Evolutionary conservation across 2,113 vertebrate species (phyloP).

Genomic region (Malurus melanocephalus): DNA sequence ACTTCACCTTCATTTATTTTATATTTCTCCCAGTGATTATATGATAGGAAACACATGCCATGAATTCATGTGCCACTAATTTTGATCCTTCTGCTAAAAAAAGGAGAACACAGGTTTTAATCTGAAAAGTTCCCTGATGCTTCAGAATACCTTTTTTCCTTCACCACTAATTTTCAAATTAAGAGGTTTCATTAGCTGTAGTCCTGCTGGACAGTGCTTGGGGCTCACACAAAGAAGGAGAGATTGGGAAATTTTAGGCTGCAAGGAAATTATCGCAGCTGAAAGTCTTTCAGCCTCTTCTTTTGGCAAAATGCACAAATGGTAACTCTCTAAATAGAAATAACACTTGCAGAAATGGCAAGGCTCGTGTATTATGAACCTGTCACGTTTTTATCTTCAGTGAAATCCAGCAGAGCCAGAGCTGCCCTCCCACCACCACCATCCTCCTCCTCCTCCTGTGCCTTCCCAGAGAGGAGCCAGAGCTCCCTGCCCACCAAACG

Average conservation of each 20-base stretch:
- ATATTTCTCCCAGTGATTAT: neutral
- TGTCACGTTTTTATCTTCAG: neutral
- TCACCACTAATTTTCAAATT: neutral
- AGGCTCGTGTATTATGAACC: neutral
- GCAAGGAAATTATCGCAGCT: neutral
- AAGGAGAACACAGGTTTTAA: neutral
- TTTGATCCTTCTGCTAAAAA: neutral
- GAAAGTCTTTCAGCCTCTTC: neutral
- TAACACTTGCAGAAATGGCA: neutral
- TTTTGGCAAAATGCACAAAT: neutral
- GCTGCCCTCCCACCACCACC: neutral
- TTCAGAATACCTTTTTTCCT: neutral
- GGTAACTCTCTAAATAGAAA: neutral
- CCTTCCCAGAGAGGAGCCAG: neutral
- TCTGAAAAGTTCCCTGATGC: neutral
- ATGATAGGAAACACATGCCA: neutral
- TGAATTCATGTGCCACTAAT: neutral
- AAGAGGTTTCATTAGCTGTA: neutral
- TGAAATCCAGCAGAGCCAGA: neutral
- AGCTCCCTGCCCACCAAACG: neutral
- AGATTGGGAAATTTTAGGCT: neutral
- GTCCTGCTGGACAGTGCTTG: neutral
- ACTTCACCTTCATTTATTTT: neutral
- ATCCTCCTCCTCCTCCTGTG: neutral
- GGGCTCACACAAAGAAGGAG: neutral